Evolutionary conservation across 2,888 invertebrate genomes (phyloP).

Genomic region (Macropis europaea): DNA sequence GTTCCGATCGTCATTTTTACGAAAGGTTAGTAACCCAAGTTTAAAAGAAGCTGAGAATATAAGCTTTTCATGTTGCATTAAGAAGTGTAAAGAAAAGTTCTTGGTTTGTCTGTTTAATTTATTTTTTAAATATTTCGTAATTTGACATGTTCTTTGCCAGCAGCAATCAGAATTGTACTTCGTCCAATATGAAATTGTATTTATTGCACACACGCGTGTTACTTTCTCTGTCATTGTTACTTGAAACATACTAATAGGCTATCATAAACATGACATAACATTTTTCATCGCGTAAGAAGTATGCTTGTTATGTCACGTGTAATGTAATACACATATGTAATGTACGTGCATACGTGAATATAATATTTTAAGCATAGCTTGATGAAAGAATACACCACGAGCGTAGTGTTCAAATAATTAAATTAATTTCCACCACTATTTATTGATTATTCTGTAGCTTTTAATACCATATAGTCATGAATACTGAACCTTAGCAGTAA

Average conservation of each 20-base stretch:
- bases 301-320: constrained; percentile 35
- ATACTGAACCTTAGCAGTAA: no score
- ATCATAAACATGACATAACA: constrained; percentile 26
- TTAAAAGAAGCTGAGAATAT: no score
- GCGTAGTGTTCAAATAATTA: not conserved
- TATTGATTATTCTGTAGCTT: not conserved
- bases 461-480: not conserved
- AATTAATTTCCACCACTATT: not conserved
- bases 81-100: no score
- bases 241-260: constrained; percentile 12
- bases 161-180: no score
- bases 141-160: no score
- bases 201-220: not conserved
- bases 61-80: no score
- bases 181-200: no score
- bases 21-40: no score
- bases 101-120: no score
- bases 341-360: constrained; percentile 40
- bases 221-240: not conserved
- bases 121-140: no score
- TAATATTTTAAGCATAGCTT: constrained; percentile 24
- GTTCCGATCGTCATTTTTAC: no score
- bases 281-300: constrained; percentile 10
- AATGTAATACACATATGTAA: constrained; percentile 41
- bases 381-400: constrained; percentile 14